phyloP scores from a whole-genome alignment of 2,888 invertebrate genomes.

The Leptura quadrifasciata region DNA sequence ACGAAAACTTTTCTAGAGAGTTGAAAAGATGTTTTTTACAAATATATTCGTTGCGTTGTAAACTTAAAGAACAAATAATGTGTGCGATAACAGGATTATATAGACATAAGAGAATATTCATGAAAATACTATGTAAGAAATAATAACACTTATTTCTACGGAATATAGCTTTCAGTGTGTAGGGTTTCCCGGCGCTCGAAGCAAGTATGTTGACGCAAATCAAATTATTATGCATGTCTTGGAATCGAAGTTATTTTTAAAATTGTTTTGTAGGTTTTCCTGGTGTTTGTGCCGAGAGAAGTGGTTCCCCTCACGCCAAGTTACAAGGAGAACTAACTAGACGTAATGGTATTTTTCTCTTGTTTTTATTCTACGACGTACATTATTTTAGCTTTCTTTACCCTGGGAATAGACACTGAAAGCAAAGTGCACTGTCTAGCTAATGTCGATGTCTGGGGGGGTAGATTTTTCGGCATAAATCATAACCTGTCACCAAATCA shows the following conservation, averaged over 20 bases:
- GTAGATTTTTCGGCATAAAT: too few relatives aligned
- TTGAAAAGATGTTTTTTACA: too few relatives aligned
- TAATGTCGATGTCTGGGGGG: too few relatives aligned
- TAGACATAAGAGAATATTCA: too few relatives aligned
- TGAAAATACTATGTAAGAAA: not conserved
- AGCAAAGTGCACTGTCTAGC: too few relatives aligned
- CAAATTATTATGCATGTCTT: not conserved
- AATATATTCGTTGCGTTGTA: too few relatives aligned
- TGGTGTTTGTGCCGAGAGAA: not conserved
- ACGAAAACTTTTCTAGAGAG: too few relatives aligned
- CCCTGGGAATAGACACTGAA: too few relatives aligned
- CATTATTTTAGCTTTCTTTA: too few relatives aligned
- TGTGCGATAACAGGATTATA: too few relatives aligned
- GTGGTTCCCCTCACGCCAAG: not conserved
- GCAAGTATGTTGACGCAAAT: not conserved
- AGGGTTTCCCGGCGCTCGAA: not conserved
- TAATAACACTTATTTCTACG: not conserved
- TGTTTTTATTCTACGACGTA: not conserved
- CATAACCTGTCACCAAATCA: too few relatives aligned
- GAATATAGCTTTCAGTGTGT: not conserved
- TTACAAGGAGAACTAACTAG: not conserved
- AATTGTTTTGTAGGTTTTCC: not conserved
- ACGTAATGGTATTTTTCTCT: not conserved
- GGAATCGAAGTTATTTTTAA: not conserved
- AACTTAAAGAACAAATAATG: too few relatives aligned